Evolutionary conservation across 2,888 invertebrate genomes (phyloP).

Genomic region (Rhopalosiphum nymphaeae): DNA sequence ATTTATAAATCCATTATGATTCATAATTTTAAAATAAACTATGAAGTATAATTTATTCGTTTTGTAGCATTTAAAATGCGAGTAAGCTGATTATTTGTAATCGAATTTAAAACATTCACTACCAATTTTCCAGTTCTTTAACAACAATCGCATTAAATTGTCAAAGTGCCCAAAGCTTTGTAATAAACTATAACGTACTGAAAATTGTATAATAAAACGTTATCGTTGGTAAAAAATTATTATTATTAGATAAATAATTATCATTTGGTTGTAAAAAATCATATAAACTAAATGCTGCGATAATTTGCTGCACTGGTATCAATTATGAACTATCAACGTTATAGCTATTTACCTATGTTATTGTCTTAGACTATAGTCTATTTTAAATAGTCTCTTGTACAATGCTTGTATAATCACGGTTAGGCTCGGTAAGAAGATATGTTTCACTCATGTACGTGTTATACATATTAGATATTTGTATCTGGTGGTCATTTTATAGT

Average conservation of each 20-base stretch:
- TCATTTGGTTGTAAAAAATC: background rate
- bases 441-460: background rate
- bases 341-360: background rate
- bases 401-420: too few species aligned
- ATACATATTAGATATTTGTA: background rate
- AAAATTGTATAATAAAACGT: background rate
- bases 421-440: background rate
- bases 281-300: background rate
- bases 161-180: background rate
- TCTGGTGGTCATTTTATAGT: background rate
- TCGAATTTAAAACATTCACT: background rate
- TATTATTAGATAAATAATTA: background rate
- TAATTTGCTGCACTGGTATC: background rate
- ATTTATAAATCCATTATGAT: constrained; percentile 5
- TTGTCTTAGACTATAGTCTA: background rate
- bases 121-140: background rate
- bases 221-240: background rate
- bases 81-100: constrained; percentile 3
- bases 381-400: background rate
- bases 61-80: background rate
- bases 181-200: background rate
- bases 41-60: background rate
- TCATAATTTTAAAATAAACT: background rate
- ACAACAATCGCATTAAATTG: background rate
- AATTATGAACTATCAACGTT: background rate